Percentiles rank a stretch among this genome's conserved stretches.
phyloP scores from a whole-genome alignment of 2,888 invertebrate species.

The Drosophila longiperda region DNA sequence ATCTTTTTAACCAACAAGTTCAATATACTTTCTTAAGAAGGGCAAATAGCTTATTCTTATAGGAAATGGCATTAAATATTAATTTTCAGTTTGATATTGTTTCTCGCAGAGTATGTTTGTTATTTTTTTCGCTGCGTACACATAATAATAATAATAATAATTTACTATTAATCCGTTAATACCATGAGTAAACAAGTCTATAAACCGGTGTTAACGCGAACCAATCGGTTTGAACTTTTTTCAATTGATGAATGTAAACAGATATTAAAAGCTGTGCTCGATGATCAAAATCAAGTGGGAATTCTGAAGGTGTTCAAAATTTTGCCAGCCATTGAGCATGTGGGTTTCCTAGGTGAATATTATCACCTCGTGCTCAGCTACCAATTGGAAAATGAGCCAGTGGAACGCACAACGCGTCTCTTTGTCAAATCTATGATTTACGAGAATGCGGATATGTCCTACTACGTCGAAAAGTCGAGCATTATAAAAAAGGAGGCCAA shows the following conservation, averaged over 20 bases:
- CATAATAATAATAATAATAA: neutral
- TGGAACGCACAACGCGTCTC: slow-evolving; percentile 46
- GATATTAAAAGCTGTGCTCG: slow-evolving; percentile 63
- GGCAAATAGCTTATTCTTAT: neutral
- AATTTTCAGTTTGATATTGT: slow-evolving; percentile 18
- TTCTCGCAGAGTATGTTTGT: neutral
- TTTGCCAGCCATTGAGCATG: slow-evolving; percentile 62
- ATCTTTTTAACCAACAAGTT: neutral
- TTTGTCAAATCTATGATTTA: slow-evolving; percentile 77
- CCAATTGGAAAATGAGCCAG: slow-evolving; percentile 45
- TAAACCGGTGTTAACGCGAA: slow-evolving; percentile 50
- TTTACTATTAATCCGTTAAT: neutral
- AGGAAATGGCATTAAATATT: neutral
- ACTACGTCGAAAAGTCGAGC: slow-evolving; percentile 56
- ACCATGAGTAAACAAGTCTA: slow-evolving; percentile 44
- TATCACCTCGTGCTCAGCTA: slow-evolving; percentile 72
- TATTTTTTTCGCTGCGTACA: neutral
- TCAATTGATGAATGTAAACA: slow-evolving; percentile 61
- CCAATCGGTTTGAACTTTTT: slow-evolving; percentile 62
- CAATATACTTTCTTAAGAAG: neutral
- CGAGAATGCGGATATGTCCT: slow-evolving; percentile 59
- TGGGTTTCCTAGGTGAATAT: slow-evolving; percentile 81
- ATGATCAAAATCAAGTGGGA: slow-evolving; percentile 47
- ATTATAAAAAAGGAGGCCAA: slow-evolving; percentile 73
- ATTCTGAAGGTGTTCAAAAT: slow-evolving; percentile 54